These are phyloP conservation scores for Pentamera pediparva DNA, from an alignment of 53 echinoderm and acorn worm species.

Conservation along the genomic window DNA sequence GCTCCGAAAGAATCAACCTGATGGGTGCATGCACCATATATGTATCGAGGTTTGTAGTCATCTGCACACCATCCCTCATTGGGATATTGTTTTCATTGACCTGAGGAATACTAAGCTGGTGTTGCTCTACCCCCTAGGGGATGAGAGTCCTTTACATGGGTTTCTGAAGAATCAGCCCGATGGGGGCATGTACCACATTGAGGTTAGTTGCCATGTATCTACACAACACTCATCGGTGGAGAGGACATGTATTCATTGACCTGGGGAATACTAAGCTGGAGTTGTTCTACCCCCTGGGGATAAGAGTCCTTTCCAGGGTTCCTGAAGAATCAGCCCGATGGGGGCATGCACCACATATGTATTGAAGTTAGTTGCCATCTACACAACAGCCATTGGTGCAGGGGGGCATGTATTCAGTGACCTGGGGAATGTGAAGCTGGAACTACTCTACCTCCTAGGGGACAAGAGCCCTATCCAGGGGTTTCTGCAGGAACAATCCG, in stretches of 20 bases:
- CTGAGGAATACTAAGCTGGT: conserved; percentile 83
- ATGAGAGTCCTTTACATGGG: conserved; percentile 63
- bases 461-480: conserved; percentile 71
- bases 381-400: conserved; percentile 43
- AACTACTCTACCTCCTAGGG: conserved; percentile 75
- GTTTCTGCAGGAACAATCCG: conserved; percentile 71
- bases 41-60: conserved; percentile 99
- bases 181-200: conserved; percentile 97
- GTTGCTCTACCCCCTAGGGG: conserved; percentile 75
- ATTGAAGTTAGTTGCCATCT: conserved; percentile 96
- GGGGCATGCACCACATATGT: conserved; percentile 97
- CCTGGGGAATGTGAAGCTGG: conserved; percentile 77
- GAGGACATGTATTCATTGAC: conserved; percentile 83
- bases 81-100: conserved; percentile 75
- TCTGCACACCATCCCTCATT: too few species aligned
- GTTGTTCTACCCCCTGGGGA: conserved; percentile 77
- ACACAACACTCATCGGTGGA: too few species aligned
- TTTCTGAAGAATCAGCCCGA: conserved; percentile 75
- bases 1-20: conserved; percentile 71
- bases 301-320: conserved; percentile 63
- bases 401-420: conserved; percentile 67
- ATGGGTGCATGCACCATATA: conserved; percentile 93
- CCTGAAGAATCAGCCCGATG: conserved; percentile 71
- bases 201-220: too few species aligned
- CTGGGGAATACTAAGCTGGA: conserved; percentile 84